Evolutionary conservation across 2,113 vertebrate species (phyloP), one percentile per base, ranked within the genome.

Genomic region (Columbina picui): DNA sequence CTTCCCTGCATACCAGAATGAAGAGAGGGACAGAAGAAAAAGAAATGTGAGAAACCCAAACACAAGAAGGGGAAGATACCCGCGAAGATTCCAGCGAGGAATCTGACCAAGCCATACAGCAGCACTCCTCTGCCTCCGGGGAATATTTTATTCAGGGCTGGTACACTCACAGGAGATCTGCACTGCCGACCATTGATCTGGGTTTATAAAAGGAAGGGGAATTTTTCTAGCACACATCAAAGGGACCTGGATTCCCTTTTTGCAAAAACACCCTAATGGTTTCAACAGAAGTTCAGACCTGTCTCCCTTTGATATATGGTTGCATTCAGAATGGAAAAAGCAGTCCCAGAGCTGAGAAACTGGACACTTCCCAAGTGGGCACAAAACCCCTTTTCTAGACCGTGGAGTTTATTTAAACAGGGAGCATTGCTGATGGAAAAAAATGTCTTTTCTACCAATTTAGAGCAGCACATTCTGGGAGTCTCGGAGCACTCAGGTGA

Each of bases 231-330:
- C 89, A 95, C 91, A 98, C 97, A 98, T 98, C 97, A 98, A 98
- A 98, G 97, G 84, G 91, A 97, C 80, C 57, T 86, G 92, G 96
- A 96, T 92, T 95, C 86, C 91, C 91, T 95, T 69, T 68, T 96
- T 97, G 97, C 97, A 97, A 97, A 98, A 97, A 94, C 93, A 91
- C 90, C 94, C 96, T 96, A 97, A 98, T 98, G 97, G 96, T 96
- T 98, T 98, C 97, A 97, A 92, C 93, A 98, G 98, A 96, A 96
- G 96, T 97, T 97, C 82, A 93, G 94, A 96, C 95, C 97, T 97
- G 97, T 97, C 97, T 91, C 22, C 41, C 90, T 96, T 97, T 97
- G 97, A 98, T 95, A 97, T 96, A 95, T 78, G 67, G 93, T 96
- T 97, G 95, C 88, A 85, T 97, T 96, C 85, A 73, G 92, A 93